These are phyloP conservation scores for Romanogobio albipinnatus DNA, from an alignment of 2,113 vertebrate genomes.

Conservation along the genomic window DNA sequence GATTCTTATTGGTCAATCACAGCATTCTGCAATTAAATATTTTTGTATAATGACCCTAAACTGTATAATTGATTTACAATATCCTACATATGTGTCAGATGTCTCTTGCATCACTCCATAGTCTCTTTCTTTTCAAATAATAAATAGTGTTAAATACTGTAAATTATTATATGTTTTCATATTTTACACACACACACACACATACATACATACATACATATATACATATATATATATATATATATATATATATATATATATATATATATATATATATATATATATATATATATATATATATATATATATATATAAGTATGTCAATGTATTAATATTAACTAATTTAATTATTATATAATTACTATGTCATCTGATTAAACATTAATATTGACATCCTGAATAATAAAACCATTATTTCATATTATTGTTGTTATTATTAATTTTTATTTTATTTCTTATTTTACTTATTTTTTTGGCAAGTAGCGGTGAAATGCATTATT, in stretches of 20 bases:
- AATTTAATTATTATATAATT: not conserved
- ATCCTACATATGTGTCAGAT: not conserved
- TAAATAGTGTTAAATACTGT: not conserved
- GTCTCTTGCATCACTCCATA: not conserved
- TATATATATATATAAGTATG: no score
- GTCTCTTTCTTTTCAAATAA: not conserved
- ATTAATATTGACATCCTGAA: not conserved
- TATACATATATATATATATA: not conserved
- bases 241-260: not conserved
- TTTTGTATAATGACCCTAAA: not conserved
- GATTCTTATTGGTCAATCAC: not conserved
- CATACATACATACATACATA: no score
- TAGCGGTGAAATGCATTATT: not conserved
- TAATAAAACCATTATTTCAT: not conserved
- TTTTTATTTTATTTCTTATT: not conserved
- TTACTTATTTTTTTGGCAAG: not conserved
- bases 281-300: not conserved
- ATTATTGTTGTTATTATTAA: not conserved
- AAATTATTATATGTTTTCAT: not conserved
- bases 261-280: not conserved
- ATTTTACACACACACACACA: no score
- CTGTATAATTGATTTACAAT: not conserved
- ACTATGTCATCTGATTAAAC: not conserved
- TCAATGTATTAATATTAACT: no score
- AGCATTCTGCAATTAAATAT: not conserved